Evolutionary conservation across 1,140 invertebrate genomes (phyloP), one percentile per base, ranked within the genome.

Genomic region (Nasonia vitripennis): DNA sequence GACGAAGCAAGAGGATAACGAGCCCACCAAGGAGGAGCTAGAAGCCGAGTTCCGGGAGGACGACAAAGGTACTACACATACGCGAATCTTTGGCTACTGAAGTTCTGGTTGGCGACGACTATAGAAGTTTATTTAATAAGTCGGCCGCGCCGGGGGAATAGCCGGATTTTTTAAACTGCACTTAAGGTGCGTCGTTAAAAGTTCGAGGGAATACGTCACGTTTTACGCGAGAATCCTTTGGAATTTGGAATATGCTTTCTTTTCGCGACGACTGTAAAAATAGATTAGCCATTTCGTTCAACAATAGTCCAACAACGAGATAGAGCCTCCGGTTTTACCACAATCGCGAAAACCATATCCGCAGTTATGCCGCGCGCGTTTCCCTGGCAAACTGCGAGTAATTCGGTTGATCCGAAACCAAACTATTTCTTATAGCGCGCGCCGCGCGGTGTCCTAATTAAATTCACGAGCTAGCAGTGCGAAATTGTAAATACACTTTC

Each of bases 31-130:
- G 91, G 96, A 96, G 88, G 94, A 97, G 90, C 93, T 97, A 83
- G 95, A 96, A 89, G 20, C 41, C 7, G 96, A 97, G 92, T 97
- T 97, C 91, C 93, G 95, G 86, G 94, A 95, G 84, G 96, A 97
- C 92, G 96, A 97, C 93, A 95, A 95, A 94, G 96, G 96, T 97
- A 92, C 91, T 14, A 51, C 10, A 51, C 48, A 51, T 51, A 71
- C 5, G 62, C 17, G 12, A 11, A 12, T 23, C 48, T 51, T 51
- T 51, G 48, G 14, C 48, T 9, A 51, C 0, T 37, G 2, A 37
- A 37, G 34, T 5, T 34, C 34, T 34, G 34, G 34, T 34, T 34
- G 34, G 51, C 51, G 4, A 2, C 17, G 17, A 14, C 27, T 27
- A 55, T 55, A 14, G 51, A 55, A 55, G 12, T 55, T 55, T 55